phyloP scores from a whole-genome alignment of 53 echinoderm and acorn worm genomes.

The Holothuria leucospilota region DNA sequence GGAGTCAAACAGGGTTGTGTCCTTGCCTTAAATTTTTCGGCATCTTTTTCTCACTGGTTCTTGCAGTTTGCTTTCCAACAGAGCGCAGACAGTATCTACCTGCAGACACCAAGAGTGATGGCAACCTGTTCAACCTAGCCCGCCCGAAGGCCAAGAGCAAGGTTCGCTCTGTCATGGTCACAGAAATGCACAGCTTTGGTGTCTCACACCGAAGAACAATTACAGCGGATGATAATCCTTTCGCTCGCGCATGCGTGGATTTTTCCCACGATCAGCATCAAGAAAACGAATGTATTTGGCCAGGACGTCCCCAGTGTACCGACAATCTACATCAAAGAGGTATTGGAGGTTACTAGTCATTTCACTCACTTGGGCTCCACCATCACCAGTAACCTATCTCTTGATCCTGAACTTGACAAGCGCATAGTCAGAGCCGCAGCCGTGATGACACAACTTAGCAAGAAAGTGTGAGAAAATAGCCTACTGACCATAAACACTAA shows the following conservation, averaged over 20 bases:
- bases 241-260: background rate
- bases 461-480: no score
- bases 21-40: slow-evolving; percentile 57
- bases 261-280: slow-evolving; percentile 32
- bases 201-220: slow-evolving; percentile 7
- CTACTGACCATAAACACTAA: no score
- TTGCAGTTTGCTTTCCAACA: slow-evolving; percentile 19
- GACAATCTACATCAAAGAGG: slow-evolving; percentile 4
- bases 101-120: slow-evolving; percentile 43
- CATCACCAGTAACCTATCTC: slow-evolving; percentile 46
- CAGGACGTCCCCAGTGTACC: slow-evolving; percentile 15
- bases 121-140: slow-evolving; percentile 29
- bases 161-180: background rate
- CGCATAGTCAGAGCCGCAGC: no score
- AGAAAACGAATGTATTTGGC: slow-evolving; percentile 4
- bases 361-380: slow-evolving; percentile 54
- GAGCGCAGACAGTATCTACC: slow-evolving; percentile 43
- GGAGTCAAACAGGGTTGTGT: slow-evolving; percentile 72
- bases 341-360: no score
- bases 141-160: background rate
- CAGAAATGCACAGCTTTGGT: slow-evolving; percentile 31
- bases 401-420: background rate
- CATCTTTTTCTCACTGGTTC: slow-evolving; percentile 44
- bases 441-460: no score
- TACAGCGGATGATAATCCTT: slow-evolving; percentile 30